These are phyloP conservation scores for Boulengeromyrus knoepffleri DNA, from an alignment of 2,113 vertebrate species.

Conservation along the genomic window DNA sequence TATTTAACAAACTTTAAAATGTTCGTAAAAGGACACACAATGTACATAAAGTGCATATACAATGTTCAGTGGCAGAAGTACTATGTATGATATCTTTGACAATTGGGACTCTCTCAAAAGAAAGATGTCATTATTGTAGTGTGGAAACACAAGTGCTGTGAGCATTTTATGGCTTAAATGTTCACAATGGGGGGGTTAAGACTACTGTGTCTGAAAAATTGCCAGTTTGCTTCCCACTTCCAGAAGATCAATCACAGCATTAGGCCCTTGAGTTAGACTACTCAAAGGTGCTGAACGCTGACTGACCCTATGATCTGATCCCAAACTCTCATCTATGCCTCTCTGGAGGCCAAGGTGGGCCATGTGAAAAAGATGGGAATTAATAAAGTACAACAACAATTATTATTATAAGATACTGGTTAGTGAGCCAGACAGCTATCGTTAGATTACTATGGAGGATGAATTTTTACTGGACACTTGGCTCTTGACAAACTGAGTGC, in stretches of 20 bases:
- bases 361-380: not conserved
- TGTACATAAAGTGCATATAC: not conserved
- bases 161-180: not conserved
- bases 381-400: not conserved
- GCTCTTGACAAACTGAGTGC: not conserved
- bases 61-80: not conserved
- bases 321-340: not conserved
- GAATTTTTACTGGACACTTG: not conserved
- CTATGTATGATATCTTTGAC: not conserved
- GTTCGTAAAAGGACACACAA: not conserved
- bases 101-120: not conserved
- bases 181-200: not conserved
- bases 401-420: not conserved
- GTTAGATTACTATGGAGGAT: not conserved
- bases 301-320: not conserved
- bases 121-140: not conserved
- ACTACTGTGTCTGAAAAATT: not conserved
- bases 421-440: not conserved
- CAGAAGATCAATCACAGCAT: not conserved
- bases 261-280: not conserved
- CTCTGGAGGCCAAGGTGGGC: not conserved
- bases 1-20: not conserved
- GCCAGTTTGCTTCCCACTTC: not conserved
- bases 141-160: not conserved
- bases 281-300: not conserved